Conservation (phyloP, 1,140 invertebrate species). For the Bombus pascuorum region DNA sequence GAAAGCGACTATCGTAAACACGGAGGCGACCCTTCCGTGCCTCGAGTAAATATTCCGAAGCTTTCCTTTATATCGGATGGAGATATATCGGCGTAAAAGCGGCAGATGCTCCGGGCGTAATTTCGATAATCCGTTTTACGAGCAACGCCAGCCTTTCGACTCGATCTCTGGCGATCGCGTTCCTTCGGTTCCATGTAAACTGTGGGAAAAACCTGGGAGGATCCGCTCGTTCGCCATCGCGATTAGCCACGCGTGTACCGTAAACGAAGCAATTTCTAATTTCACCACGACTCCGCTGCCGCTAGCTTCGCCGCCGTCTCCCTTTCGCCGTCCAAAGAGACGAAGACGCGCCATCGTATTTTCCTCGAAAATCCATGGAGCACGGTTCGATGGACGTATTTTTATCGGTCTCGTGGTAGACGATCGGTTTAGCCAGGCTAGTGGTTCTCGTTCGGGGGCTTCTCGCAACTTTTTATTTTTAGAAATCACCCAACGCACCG, state of each 20-base stretch:
- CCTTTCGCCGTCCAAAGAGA: background rate
- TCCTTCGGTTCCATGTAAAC: background rate
- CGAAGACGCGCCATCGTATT: background rate
- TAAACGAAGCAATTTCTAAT: constrained; percentile 43
- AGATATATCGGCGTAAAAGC: background rate
- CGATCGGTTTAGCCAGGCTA: background rate
- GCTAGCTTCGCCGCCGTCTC: background rate
- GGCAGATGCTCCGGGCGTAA: background rate
- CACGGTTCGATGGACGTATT: constrained; percentile 10
- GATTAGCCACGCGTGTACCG: constrained; percentile 27
- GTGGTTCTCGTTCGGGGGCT: constrained; percentile 15
- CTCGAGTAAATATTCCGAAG: background rate
- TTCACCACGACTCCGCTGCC: background rate
- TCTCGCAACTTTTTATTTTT: constrained; percentile 37
- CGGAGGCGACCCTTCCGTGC: constrained; percentile 28
- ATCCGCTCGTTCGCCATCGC: too few species aligned
- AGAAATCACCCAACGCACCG: constrained; percentile 19
- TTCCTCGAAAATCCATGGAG: constrained; percentile 2
- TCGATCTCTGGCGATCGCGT: background rate
- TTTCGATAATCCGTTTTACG: constrained; percentile 37
- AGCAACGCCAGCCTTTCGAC: background rate
- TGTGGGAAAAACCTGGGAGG: background rate
- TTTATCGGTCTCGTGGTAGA: background rate
- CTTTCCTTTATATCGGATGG: background rate
- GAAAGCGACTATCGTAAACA: constrained; percentile 62